Evolutionary conservation across 2,888 invertebrate genomes (phyloP).

Genomic region (Cheilosia impressa): DNA sequence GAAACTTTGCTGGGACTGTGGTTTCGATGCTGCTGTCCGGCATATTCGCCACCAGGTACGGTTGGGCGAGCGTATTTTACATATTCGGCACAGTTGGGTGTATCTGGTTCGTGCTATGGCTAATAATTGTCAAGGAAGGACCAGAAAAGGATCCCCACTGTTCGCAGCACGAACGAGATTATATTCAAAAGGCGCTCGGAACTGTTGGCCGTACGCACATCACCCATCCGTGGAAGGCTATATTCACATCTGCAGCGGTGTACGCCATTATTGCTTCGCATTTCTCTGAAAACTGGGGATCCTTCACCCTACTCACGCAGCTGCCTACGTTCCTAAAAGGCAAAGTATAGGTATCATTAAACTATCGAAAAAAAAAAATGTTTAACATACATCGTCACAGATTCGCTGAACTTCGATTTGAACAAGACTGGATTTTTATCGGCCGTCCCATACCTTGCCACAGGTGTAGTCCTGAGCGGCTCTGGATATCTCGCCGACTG

Average conservation of each 20-base stretch:
- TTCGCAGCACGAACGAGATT: conserved; percentile 88
- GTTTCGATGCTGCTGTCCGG: conserved; percentile 92
- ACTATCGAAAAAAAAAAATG: not conserved
- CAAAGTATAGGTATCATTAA: conserved; percentile 79
- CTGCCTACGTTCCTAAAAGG: conserved; percentile 93
- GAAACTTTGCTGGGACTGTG: conserved; percentile 93
- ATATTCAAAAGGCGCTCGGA: conserved; percentile 87
- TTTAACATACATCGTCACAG: conserved; percentile 83
- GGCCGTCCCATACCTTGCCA: conserved; percentile 94
- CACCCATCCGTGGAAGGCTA: conserved; percentile 90
- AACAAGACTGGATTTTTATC: conserved; percentile 92
- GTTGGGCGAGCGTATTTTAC: conserved; percentile 93
- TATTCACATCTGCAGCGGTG: conserved; percentile 90
- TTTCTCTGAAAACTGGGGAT: conserved; percentile 96
- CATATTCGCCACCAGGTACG: conserved; percentile 88
- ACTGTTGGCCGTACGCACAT: conserved; percentile 84
- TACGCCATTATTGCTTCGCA: conserved; percentile 94
- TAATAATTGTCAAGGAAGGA: conserved; percentile 88
- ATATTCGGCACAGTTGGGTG: conserved; percentile 89
- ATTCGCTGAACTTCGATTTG: conserved; percentile 89
- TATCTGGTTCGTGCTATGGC: conserved; percentile 90
- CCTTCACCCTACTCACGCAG: conserved; percentile 92
- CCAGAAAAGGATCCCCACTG: conserved; percentile 91
- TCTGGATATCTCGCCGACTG: conserved; percentile 94
- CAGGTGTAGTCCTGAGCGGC: conserved; percentile 91